Evolutionary conservation across 2,888 invertebrate species (phyloP), one percentile per base, ranked within the genome.

Genomic region (Papilio gigon): DNA sequence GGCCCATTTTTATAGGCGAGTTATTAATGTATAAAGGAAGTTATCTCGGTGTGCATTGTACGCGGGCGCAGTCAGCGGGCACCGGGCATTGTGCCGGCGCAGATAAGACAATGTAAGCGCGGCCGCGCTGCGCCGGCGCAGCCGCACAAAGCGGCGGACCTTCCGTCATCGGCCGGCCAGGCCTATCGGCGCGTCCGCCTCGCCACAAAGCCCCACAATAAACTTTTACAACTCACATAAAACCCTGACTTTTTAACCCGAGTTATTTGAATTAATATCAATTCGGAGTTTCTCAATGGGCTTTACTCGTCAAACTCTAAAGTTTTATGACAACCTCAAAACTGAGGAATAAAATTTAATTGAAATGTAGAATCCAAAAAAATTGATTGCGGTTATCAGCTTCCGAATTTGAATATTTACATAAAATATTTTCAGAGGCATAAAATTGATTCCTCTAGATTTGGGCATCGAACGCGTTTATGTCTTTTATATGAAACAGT

Each of bases 201-300:
- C 83, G 82, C 89, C 89, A 92, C 91, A 92, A 92, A 92, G 91
- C 86, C 89, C 91, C 80, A 84, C 87, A 88, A 92, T 92, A 92
- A 92, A 92, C 86, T 88, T 92, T 92, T 92, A 92, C 90, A 90
- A 80, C 92, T 77, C 84, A 83, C 88, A 92, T 92, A 92, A 92
- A 92, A 92, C 88, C 90, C 90, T 84, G 91, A 91, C 90, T 92
- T 92, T 92, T 92, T 92, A 90, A 90, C 90, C 92, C 84, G 84
- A 90, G 88, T 91, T 92, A 92, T 92, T 92, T 92, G 92, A 91
- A 92, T 92, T 92, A 90, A 91, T 92, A 91, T 92, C 90, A 90
- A 91, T 91, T 88, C 91, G 86, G 89, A 89, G 89, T 90, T 90
- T 84, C 90, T 92, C 91, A 92, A 91, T 92, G 92, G 92, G 89